Conservation (phyloP, 2,888 invertebrate species). For the Oligia strigilis region DNA sequence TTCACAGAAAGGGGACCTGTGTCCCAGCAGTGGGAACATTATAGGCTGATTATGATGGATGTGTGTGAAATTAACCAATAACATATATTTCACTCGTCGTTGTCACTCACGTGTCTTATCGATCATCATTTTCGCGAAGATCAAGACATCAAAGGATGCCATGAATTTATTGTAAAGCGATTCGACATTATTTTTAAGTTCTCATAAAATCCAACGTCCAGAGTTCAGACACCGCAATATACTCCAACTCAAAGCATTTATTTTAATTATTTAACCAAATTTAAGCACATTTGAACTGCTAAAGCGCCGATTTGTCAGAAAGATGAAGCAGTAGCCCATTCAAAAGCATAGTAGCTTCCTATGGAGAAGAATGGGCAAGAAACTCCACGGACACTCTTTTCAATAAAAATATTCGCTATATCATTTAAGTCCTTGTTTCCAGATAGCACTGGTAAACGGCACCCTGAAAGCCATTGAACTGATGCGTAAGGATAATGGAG, state of each 20-base stretch:
- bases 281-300: neutral
- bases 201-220: neutral
- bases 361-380: neutral
- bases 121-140: neutral
- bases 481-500: conserved; percentile 72
- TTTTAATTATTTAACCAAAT: neutral
- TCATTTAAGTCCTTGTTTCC: neutral
- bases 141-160: neutral
- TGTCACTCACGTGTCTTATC: neutral
- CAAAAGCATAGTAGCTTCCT: neutral
- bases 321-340: neutral
- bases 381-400: neutral
- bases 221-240: neutral
- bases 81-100: neutral
- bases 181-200: neutral
- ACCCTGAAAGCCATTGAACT: conserved; percentile 70
- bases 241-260: neutral
- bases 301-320: neutral
- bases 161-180: neutral
- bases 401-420: neutral
- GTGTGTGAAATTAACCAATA: neutral
- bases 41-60: neutral
- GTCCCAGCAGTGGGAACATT: neutral
- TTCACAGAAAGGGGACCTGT: neutral
- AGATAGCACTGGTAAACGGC: conserved; percentile 71